Evolutionary conservation across 2,113 vertebrate species (phyloP), one percentile per base, ranked within the genome.

Genomic region (Bubo scandiacus): DNA sequence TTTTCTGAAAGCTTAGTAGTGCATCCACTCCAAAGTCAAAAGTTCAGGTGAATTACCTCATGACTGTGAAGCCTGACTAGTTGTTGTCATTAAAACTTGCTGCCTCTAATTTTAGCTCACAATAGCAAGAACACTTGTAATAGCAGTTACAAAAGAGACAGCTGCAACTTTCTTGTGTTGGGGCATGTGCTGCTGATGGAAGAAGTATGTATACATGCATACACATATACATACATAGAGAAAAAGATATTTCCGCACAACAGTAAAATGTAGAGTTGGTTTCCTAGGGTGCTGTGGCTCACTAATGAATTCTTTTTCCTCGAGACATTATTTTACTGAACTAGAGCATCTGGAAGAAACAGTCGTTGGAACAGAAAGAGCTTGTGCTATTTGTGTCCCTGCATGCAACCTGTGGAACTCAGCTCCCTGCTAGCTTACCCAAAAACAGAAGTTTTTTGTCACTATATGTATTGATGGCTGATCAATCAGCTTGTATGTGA

Each of bases 81-180:
- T 14, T 88, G n/a, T 36, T 82, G 83, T 74, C 49, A 75, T 79
- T 88, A 86, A 84, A 93, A 88, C 27, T 58, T 67, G 26, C 36
- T 93, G 68, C 19, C 34, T 86, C 61, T 91, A 89, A 89, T 91
- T 93, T 93, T 84, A 92, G 72, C 29, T 95, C 62, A 92, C 45
- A 92, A 85, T 68, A 91, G 40, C 52, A 65, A 81, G 43, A 70
- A 52, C 34, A 65, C 81, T 92, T 62, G 38, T 78, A 88, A 91
- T 18, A 82, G 32, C 12, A 72, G 20, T 79, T 90, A 70, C 16
- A 58, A 80, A 89, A 73, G 42, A 74, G 34, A 45, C 36, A 91
- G 67, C 45, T 82, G 43, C n/a, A 62, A 43, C 12, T 92, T 62
- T 65, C 27, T 87, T 58, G 30, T 38, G 45, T 54, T n/a, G 11